phyloP scores from a whole-genome alignment of 2,797 vertebrate genomes.

The Emydoidea blandingii region DNA sequence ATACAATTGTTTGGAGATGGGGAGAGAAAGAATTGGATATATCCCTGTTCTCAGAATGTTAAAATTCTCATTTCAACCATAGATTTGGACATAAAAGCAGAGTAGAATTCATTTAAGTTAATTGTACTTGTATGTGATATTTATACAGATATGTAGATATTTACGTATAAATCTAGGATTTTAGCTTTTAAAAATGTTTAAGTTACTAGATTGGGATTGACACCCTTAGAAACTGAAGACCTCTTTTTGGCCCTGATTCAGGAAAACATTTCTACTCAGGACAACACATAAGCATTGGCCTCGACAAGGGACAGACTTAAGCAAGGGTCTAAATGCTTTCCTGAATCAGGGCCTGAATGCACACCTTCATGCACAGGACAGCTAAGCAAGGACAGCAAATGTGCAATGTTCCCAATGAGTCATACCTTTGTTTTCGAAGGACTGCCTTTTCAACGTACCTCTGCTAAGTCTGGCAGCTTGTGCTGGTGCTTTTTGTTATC shows the following conservation, averaged over 20 bases:
- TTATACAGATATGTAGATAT: not conserved
- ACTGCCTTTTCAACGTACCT: not conserved
- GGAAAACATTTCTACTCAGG: not conserved
- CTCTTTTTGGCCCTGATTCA: not conserved
- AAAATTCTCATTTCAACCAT: not conserved
- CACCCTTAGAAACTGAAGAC: not conserved
- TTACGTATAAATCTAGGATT: slow-evolving; percentile 12
- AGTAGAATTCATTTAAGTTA: not conserved
- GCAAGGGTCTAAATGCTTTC: not conserved
- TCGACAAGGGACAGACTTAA: not conserved
- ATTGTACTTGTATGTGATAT: not conserved
- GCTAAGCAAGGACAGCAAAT: not conserved
- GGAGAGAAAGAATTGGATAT: not conserved
- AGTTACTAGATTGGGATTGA: not conserved
- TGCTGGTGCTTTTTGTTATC: not conserved
- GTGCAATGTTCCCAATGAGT: no score
- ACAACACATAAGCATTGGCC: not conserved
- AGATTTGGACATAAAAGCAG: not conserved
- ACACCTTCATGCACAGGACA: not conserved
- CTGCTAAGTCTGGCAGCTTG: not conserved
- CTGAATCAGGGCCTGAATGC: not conserved
- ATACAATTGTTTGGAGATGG: not conserved
- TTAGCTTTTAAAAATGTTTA: not conserved
- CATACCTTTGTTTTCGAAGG: not conserved
- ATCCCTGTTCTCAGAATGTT: not conserved